Evolutionary conservation across 2,797 vertebrate genomes (phyloP), one percentile per base, ranked within the genome.

Genomic region (Clarias platycephalus): DNA sequence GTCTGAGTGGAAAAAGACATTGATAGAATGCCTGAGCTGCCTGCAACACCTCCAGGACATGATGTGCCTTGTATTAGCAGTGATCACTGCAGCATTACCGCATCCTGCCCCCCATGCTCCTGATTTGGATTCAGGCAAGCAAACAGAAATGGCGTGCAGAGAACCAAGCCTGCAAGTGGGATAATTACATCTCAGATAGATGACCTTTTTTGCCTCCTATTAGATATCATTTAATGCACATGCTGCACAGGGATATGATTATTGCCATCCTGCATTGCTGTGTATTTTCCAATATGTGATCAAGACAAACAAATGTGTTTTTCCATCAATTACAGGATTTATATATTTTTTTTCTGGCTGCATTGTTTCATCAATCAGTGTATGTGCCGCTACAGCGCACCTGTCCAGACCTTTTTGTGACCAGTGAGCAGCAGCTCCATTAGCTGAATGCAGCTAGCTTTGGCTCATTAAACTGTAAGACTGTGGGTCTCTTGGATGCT

Each of bases 31-130:
- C 87, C 87, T 91, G 87, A 88, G 88, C 90, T 89, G 85, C 84
- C 89, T 88, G 92, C 91, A 92, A 92, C 93, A 94, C 94, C 92
- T 92, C 89, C 91, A 92, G 91, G 93, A 93, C 92, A 91, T 93
- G 89, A 91, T 91, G 92, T 92, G 88, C 88, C 80, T 87, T 90
- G 88, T 91, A 90, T 92, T 93, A 93, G 91, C 86, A 81, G 90
- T 89, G 92, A 94, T 93, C 91, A 89, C 89, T 91, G 91, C 76
- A 3, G 87, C 49, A 88, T 91, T 92, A 91, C 87, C 70, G 81
- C 86, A 87, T 83, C 86, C 71, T 75, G 40, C 67, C 75, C 84
- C 83, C 75, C 86, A 63, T 53, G 49, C 55, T 40, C 87, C 86
- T 89, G 89, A 92, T 92, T 92, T 88, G 91, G 88, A 92, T 93